Evolutionary conservation across 2,797 vertebrate species (phyloP), one percentile per base, ranked within the genome.

Genomic region (Thripadectes ignobilis): DNA sequence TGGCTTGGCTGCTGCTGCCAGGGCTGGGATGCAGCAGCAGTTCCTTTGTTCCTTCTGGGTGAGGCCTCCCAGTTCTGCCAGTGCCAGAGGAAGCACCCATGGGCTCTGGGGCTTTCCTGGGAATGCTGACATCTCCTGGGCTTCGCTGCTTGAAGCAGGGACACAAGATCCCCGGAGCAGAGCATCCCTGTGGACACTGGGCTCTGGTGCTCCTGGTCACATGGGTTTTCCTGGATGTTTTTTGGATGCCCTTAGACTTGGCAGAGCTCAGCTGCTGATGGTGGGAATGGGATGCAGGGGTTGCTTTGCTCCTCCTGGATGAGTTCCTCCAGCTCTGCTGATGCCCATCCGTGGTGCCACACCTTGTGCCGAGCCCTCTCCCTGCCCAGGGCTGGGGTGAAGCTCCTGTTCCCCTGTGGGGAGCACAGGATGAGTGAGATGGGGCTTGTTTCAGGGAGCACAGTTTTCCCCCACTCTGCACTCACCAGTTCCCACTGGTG

Each of bases 81-180:
- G 1, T 48, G 57, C 29, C 3, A 45, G 32, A n/a, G 43, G 21
- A 15, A 59, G 43, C n/a, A 20, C 36, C 38, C 10, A 0, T 4
- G 30, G 45, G 49, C 34, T 48, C 13, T 3, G 74, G 55, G 74
- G 88, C 13, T 88, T 57, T 83, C 49, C 61, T 20, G 17, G 88
- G 41, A 66, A 20, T 1, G n/a, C 21, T 5, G 1, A 21, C 7
- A 0, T 30, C 16, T 66, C 65, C 34, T 11, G 58, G 73, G 57
- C 24, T 78, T 15, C 1, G 5, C 36, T 1, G 11, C 54, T 36
- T 2, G 11, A 17, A 75, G 54, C 0, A 10, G 10, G 46, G 12
- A 0, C 21, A 14, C 45, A 36, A 23, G 6, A 4, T 4, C 48
- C 39, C 19, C 7, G 0, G 4, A 26, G 52, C 20, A 1, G 73